phyloP scores from a whole-genome alignment of 2,888 invertebrate species.

The Linhomoeus sp. region DNA sequence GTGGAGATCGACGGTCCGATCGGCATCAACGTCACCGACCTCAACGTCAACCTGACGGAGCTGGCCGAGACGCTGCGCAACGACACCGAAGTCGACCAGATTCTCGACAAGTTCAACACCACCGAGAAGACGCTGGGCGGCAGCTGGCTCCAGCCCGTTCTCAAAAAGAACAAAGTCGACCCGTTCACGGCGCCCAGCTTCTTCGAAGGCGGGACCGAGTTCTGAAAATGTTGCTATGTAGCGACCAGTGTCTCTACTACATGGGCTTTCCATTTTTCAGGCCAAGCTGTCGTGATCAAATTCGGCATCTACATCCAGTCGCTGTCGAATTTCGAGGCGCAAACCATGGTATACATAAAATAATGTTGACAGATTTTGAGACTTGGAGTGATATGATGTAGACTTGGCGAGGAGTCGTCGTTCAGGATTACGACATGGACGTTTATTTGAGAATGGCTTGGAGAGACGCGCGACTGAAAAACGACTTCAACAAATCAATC shows the following conservation, averaged over 20 bases:
- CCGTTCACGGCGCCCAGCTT: conserved; percentile 23
- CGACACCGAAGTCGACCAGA: conserved; percentile 24
- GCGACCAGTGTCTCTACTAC: background rate
- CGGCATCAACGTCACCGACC: conserved; percentile 21
- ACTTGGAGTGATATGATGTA: background rate
- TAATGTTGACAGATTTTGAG: background rate
- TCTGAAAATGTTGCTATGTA: background rate
- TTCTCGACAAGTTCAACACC: conserved; percentile 10
- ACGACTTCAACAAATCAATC: conserved; percentile 22
- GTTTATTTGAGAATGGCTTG: conserved; percentile 23
- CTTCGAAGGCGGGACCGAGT: conserved; percentile 10
- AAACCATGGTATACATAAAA: conserved; percentile 25
- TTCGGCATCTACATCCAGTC: conserved; percentile 26
- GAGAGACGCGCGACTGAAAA: conserved; percentile 22
- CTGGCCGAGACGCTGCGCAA: conserved; percentile 24
- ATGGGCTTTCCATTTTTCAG: conserved; percentile 9
- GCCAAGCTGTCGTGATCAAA: conserved; percentile 19
- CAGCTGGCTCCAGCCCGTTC: conserved; percentile 20
- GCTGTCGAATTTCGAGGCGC: conserved; percentile 25
- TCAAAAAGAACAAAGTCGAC: conserved; percentile 24
- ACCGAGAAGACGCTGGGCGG: conserved; percentile 14
- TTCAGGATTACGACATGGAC: conserved; percentile 28
- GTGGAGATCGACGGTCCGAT: conserved; percentile 25
- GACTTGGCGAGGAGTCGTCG: no score
- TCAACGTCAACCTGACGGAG: conserved; percentile 22